phyloP scores from a whole-genome alignment of 2,113 vertebrate species.

The Gobius niger region DNA sequence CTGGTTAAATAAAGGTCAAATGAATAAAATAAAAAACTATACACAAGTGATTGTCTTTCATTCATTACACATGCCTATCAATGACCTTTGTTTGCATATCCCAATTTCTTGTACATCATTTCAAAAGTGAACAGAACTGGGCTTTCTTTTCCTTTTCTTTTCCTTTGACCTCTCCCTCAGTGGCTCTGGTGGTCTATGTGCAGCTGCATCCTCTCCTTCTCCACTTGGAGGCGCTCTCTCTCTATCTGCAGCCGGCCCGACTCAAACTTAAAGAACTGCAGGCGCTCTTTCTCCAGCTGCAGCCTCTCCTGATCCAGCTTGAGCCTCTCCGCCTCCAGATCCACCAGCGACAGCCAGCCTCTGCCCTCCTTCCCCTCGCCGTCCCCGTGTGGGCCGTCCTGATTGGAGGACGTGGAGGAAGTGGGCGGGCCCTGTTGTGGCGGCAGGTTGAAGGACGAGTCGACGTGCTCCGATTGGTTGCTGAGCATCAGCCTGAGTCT shows the following conservation, averaged over 20 bases:
- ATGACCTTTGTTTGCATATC: slow-evolving; percentile 1
- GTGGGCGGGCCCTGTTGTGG: slow-evolving; percentile 64
- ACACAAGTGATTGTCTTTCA: not conserved
- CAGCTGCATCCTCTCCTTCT: slow-evolving; percentile 90
- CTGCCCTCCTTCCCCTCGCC: slow-evolving; percentile 31
- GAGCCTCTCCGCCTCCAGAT: slow-evolving; percentile 87
- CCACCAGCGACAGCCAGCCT: slow-evolving; percentile 74
- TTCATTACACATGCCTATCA: not conserved
- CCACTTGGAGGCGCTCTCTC: slow-evolving; percentile 90
- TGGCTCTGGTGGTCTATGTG: slow-evolving; percentile 78
- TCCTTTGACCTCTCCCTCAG: slow-evolving; percentile 13
- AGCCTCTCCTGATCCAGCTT: slow-evolving; percentile 90
- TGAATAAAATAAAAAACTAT: not conserved
- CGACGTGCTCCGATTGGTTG: slow-evolving; percentile 75
- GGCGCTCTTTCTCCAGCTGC: slow-evolving; percentile 88
- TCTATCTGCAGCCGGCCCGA: slow-evolving; percentile 90
- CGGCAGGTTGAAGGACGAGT: slow-evolving; percentile 44
- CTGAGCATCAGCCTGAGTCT: slow-evolving; percentile 78
- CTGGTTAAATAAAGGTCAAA: too few species aligned
- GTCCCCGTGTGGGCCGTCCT: slow-evolving; percentile 32
- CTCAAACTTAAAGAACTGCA: slow-evolving; percentile 92
- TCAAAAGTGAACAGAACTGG: not conserved
- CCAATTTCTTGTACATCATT: not conserved
- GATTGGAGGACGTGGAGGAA: slow-evolving; percentile 47
- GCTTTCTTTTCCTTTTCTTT: slow-evolving; percentile 8